Conservation (phyloP, 2,797 vertebrate genomes). For the Pipistrellus pygmaeus region DNA sequence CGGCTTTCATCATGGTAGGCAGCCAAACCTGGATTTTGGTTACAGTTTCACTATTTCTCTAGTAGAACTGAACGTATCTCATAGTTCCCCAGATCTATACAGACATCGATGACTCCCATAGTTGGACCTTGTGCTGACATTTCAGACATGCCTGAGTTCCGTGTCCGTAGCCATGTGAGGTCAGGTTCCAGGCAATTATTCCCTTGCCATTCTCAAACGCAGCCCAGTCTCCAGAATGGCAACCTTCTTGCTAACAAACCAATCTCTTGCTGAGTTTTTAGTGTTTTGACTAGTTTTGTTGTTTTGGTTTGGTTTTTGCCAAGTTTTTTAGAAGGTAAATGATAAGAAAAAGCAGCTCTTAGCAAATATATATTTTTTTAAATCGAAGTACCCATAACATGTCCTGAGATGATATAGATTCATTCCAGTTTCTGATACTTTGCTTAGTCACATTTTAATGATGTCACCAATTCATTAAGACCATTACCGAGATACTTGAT, state of each 20-base stretch:
- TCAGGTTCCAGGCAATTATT: background rate
- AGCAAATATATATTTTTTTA: background rate
- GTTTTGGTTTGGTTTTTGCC: background rate
- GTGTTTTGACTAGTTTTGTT: conserved; percentile 25
- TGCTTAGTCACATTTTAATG: background rate
- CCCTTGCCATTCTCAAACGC: background rate
- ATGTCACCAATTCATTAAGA: background rate
- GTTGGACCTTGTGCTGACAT: background rate
- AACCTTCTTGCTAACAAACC: background rate
- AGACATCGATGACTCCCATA: background rate
- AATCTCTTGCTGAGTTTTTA: background rate
- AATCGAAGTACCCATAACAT: background rate
- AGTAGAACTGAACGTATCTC: background rate
- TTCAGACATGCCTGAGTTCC: background rate
- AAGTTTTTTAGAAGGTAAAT: conserved; percentile 15
- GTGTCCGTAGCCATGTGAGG: background rate
- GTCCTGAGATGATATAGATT: background rate
- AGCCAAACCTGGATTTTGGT: background rate
- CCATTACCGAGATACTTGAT: background rate
- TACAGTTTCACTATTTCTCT: background rate
- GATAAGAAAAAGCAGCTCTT: background rate
- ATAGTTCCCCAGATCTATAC: background rate
- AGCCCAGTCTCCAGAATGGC: background rate
- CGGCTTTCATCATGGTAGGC: too few species aligned
- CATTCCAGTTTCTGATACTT: background rate